A percentile compares a stretch with the other conserved stretches of the same genome.
These are phyloP conservation scores for Mesorhabditis spiculigera DNA, from an alignment of 2,888 invertebrate genomes.

Conservation along the genomic window DNA sequence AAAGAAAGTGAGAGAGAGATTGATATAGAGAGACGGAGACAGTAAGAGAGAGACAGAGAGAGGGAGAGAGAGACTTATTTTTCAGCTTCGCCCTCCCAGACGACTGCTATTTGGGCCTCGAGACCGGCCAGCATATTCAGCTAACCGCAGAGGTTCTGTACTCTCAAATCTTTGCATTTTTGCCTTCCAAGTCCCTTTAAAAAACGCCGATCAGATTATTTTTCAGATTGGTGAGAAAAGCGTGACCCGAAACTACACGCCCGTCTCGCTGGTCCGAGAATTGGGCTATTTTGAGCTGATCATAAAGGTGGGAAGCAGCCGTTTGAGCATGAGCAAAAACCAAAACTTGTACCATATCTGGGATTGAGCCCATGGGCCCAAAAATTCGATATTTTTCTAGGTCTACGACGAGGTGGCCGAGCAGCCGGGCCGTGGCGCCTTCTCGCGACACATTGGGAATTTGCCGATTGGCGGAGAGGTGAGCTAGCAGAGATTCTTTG, in stretches of 20 bases:
- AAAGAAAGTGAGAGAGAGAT: too few relatives aligned
- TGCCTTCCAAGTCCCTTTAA: background rate
- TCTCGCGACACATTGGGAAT: background rate
- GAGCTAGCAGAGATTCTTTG: too few relatives aligned
- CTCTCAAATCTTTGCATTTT: too few relatives aligned
- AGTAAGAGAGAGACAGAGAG: too few relatives aligned
- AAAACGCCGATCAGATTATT: background rate
- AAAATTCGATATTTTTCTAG: background rate
- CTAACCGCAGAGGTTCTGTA: background rate
- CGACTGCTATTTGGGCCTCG: background rate
- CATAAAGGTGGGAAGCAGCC: background rate
- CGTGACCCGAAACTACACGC: conserved; percentile 1
- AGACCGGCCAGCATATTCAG: background rate
- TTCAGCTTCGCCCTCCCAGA: background rate
- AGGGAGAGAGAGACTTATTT: background rate
- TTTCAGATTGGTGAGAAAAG: background rate
- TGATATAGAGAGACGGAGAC: too few relatives aligned
- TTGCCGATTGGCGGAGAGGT: background rate
- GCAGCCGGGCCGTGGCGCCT: background rate
- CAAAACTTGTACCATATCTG: too few relatives aligned
- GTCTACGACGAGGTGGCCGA: background rate
- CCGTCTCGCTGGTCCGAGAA: background rate
- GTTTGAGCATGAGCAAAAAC: background rate
- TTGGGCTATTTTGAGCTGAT: background rate
- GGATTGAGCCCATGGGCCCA: too few relatives aligned